Evolutionary conservation across 1,140 invertebrate species (phyloP).

Genomic region (Drosophila ficusphila): DNA sequence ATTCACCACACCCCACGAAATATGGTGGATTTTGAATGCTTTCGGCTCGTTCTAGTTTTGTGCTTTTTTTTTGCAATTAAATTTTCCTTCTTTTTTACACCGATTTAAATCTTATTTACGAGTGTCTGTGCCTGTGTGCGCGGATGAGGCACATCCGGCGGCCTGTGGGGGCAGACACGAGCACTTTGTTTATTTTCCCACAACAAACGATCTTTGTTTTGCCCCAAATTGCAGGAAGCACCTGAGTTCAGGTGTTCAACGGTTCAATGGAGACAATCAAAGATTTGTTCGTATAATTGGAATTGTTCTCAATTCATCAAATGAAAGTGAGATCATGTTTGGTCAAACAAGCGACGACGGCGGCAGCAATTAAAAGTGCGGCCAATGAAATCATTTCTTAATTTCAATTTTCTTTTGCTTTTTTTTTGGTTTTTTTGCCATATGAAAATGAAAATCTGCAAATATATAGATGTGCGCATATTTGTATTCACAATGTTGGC

Average conservation of each 20-base stretch:
- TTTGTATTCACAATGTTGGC: constrained; percentile 55
- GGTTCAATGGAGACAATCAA: constrained; percentile 36
- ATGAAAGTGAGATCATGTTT: constrained; percentile 70
- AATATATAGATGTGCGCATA: constrained; percentile 19
- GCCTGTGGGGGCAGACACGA: constrained; percentile 7
- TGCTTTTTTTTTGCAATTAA: constrained; percentile 70
- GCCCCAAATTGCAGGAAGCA: constrained; percentile 75
- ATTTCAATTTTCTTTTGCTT: constrained; percentile 1
- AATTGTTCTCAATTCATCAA: constrained; percentile 29
- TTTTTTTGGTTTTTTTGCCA: constrained; percentile 1
- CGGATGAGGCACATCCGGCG: constrained; percentile 61
- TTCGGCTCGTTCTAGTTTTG: constrained; percentile 39
- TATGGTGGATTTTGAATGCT: constrained; percentile 60
- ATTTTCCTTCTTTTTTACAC: constrained; percentile 75
- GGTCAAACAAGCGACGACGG: constrained; percentile 53
- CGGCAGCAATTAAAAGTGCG: constrained; percentile 63
- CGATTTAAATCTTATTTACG: constrained; percentile 73
- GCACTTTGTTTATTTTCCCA: constrained; percentile 60
- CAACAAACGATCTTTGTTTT: constrained; percentile 60
- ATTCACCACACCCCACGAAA: constrained; percentile 43
- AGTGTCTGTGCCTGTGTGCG: constrained; percentile 47
- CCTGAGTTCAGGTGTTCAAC: constrained; percentile 57
- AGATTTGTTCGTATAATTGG: constrained; percentile 3
- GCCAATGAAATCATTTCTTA: constrained; percentile 72
- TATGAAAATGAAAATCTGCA: constrained; percentile 17